Conservation (phyloP, 2,113 vertebrate species). For the Pterocles burchelli region DNA sequence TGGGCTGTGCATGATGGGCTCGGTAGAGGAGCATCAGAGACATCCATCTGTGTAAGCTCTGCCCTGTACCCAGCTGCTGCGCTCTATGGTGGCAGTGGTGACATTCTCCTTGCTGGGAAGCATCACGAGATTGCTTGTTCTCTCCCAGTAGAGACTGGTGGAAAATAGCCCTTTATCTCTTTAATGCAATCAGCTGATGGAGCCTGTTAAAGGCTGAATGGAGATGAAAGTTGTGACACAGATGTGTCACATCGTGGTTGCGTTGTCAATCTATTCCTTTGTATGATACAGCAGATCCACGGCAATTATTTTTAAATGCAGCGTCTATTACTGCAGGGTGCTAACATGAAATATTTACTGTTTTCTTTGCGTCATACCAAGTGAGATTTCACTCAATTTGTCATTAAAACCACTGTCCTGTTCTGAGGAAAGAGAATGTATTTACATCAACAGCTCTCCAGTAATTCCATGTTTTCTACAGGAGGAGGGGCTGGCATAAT, state of each 20-base stretch:
- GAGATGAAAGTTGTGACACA: slow-evolving; percentile 65
- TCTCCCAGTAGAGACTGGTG: neutral
- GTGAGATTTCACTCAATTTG: slow-evolving; percentile 69
- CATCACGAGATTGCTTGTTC: neutral
- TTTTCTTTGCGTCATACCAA: slow-evolving; percentile 68
- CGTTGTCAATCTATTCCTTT: slow-evolving; percentile 55
- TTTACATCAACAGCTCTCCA: neutral
- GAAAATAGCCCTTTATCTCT: neutral
- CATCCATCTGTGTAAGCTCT: neutral
- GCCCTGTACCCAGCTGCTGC: accelerated
- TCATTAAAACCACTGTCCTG: slow-evolving; percentile 61
- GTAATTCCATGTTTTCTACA: neutral
- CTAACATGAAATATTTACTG: slow-evolving; percentile 63
- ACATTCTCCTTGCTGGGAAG: neutral
- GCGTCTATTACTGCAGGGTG: slow-evolving; percentile 50
- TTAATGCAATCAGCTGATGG: slow-evolving; percentile 31
- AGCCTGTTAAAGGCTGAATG: slow-evolving; percentile 50
- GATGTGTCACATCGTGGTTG: slow-evolving; percentile 63
- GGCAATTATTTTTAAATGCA: slow-evolving; percentile 66
- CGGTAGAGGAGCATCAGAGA: neutral
- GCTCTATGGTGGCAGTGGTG: neutral
- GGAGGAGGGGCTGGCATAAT: neutral
- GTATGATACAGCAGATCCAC: slow-evolving; percentile 55
- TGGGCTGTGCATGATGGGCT: neutral
- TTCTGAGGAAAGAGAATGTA: neutral